phyloP scores from a whole-genome alignment of 2,888 invertebrate species.

The Geotrupes spiniger region DNA sequence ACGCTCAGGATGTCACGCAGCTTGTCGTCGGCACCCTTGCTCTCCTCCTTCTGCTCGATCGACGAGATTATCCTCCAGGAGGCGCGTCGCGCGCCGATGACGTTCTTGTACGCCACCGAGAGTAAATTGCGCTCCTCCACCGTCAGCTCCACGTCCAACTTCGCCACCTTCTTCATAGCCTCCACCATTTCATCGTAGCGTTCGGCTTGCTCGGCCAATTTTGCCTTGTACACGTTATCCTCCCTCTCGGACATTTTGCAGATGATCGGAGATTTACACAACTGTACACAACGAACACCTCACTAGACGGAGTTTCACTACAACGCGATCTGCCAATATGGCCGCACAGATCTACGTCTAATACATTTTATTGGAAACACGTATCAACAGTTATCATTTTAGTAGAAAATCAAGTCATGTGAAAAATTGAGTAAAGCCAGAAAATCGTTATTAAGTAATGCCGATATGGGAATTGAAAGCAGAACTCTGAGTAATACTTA shows the following conservation, averaged over 20 bases:
- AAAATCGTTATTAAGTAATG: no score
- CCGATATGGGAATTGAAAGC: no score
- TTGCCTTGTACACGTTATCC: constrained; percentile 98
- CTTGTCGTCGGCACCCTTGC: constrained; percentile 91
- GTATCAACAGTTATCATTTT: no score
- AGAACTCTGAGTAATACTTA: no score
- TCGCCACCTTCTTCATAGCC: constrained; percentile 97
- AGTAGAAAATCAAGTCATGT: no score
- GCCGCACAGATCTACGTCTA: no score
- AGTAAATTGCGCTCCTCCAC: constrained; percentile 97
- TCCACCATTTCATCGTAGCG: constrained; percentile 99
- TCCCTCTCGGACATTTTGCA: constrained; percentile 93
- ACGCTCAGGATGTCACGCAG: constrained; percentile 91
- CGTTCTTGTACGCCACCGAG: constrained; percentile 98
- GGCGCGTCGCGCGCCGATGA: constrained; percentile 95
- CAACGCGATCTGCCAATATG: constrained; percentile 63
- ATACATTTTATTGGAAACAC: no score
- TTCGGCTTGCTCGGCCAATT: constrained; percentile 98
- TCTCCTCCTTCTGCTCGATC: constrained; percentile 97
- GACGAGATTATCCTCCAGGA: constrained; percentile 98
- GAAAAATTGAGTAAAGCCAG: no score
- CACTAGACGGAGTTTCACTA: constrained; percentile 20
- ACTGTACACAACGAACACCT: constrained; percentile 16
- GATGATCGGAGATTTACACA: constrained; percentile 63
- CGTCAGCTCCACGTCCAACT: constrained; percentile 89